Conservation (phyloP, 2,888 invertebrate species). For the Drosophila putrida region DNA sequence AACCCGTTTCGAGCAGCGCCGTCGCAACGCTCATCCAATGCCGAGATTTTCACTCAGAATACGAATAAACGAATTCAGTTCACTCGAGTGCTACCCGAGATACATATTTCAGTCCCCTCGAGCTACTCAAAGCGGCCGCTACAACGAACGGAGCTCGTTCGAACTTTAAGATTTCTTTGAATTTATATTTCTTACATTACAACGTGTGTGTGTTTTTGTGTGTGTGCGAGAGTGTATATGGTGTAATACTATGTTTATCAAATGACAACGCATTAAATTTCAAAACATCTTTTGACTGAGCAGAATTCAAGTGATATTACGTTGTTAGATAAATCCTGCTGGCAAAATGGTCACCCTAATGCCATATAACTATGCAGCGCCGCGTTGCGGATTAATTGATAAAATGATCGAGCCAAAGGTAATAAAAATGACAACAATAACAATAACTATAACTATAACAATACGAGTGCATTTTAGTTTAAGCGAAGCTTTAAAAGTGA, state of each 20-base stretch:
- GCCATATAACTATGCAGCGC: constrained; percentile 85
- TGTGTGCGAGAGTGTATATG: constrained; percentile 9
- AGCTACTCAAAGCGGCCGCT: constrained; percentile 73
- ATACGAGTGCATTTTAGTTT: constrained; percentile 14
- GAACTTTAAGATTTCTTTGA: not conserved
- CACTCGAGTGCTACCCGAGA: constrained; percentile 33
- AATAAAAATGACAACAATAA: constrained; percentile 47
- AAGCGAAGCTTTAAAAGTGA: constrained; percentile 69
- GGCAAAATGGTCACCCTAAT: constrained; percentile 85
- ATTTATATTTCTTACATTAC: constrained; percentile 1
- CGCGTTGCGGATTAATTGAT: constrained; percentile 86
- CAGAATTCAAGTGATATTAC: constrained; percentile 24
- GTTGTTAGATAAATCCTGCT: constrained; percentile 32
- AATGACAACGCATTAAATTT: constrained; percentile 52
- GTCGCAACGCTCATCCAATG: constrained; percentile 47
- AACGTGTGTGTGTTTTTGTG: constrained; percentile 14
- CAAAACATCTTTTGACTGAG: constrained; percentile 41
- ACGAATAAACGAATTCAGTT: constrained; percentile 41
- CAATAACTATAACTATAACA: not conserved
- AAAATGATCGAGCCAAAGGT: constrained; percentile 86
- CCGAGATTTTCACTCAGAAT: constrained; percentile 71
- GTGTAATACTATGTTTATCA: constrained; percentile 27
- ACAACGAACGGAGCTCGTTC: constrained; percentile 39
- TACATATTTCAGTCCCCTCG: constrained; percentile 66
- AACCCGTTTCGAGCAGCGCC: constrained; percentile 64